A percentile compares a stretch with the other conserved stretches of the same genome.
Conservation (phyloP, 1,140 invertebrate genomes). For the Lepidurus arcticus region DNA sequence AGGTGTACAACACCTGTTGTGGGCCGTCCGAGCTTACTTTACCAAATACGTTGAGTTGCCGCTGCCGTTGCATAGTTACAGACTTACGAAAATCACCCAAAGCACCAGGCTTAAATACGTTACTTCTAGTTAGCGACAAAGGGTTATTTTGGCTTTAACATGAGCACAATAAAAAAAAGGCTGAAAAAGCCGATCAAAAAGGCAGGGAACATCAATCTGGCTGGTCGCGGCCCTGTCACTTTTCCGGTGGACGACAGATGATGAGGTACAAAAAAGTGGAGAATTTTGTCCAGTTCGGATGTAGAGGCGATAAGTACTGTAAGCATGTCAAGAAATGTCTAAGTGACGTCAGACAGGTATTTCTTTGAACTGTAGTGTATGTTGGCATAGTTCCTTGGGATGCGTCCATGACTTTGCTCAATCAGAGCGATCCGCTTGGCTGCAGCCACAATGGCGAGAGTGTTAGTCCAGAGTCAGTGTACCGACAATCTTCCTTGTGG, state of each 20-base stretch:
- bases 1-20: background rate
- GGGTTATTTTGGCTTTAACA: too few species aligned
- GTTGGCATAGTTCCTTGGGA: background rate
- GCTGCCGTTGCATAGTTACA: background rate
- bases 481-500: background rate
- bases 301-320: background rate
- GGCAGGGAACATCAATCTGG: too few species aligned
- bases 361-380: background rate
- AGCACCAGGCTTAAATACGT: too few species aligned
- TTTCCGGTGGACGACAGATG: too few species aligned
- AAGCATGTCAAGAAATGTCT: background rate
- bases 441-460: conserved; percentile 12
- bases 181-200: too few species aligned
- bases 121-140: too few species aligned
- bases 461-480: conserved; percentile 10
- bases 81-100: background rate
- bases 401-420: background rate
- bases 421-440: conserved; percentile 7
- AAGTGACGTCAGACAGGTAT: background rate
- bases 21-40: background rate
- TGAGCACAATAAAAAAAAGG: too few species aligned
- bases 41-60: background rate
- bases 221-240: too few species aligned
- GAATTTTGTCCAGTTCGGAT: background rate
- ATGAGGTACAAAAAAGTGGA: too few species aligned